phyloP scores from a whole-genome alignment of 2,888 invertebrate genomes.

The Ormyrus pomaceus region DNA sequence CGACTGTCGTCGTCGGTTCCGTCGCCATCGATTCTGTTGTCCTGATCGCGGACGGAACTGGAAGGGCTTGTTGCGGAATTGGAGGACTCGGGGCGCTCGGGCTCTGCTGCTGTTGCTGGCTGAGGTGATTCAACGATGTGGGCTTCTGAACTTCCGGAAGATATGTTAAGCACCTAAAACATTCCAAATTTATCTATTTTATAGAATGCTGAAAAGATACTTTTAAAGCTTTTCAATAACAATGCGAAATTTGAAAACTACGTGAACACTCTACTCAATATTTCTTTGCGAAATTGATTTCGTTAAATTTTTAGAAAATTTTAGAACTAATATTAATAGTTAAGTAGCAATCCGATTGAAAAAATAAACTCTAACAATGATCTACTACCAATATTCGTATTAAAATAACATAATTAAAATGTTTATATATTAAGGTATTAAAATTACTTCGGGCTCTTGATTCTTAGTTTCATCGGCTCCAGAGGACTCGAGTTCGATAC shows the following conservation, averaged over 20 bases:
- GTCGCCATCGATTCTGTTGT: constrained; percentile 50
- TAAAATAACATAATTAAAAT: too few relatives aligned
- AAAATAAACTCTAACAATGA: too few relatives aligned
- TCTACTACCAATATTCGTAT: too few relatives aligned
- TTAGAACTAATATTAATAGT: too few relatives aligned
- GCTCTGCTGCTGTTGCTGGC: not conserved
- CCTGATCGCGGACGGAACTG: constrained; percentile 28
- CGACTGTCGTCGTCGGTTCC: constrained; percentile 3
- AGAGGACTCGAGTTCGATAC: constrained; percentile 30
- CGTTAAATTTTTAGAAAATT: too few relatives aligned
- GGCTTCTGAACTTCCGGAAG: constrained; percentile 45
- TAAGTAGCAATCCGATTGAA: too few relatives aligned
- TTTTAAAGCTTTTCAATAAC: too few relatives aligned
- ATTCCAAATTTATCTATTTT: too few relatives aligned
- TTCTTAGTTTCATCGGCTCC: not conserved
- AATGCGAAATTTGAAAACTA: too few relatives aligned
- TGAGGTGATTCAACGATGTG: not conserved
- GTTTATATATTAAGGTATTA: not conserved
- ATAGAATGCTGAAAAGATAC: too few relatives aligned
- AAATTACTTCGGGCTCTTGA: constrained; percentile 47
- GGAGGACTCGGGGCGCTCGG: constrained; percentile 25
- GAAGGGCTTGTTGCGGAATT: not conserved
- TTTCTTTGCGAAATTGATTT: too few relatives aligned
- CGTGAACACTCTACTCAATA: too few relatives aligned
- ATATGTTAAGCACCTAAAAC: constrained; percentile 39